A percentile compares a stretch with the other conserved stretches of the same genome.
These are phyloP conservation scores for Trachemys scripta DNA, from an alignment of 2,113 vertebrate genomes.

Conservation along the genomic window DNA sequence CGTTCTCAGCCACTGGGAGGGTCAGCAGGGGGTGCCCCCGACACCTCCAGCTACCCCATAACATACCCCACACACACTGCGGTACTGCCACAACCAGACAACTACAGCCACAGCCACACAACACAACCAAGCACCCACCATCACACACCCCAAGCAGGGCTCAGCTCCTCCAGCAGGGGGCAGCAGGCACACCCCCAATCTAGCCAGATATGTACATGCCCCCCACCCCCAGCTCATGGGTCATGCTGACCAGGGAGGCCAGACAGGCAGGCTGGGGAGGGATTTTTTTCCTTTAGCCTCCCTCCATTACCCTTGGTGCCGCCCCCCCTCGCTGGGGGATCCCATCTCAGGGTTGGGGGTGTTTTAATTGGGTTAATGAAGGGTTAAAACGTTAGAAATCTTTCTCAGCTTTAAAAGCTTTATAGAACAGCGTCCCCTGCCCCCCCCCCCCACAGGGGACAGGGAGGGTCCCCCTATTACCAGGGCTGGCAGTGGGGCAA, in stretches of 20 bases:
- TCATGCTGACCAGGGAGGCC: not conserved
- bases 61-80: too few relatives aligned
- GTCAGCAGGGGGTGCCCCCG: too few relatives aligned
- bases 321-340: not conserved
- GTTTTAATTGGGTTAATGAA: constrained; percentile 18
- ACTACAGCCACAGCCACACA: too few relatives aligned
- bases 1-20: not conserved
- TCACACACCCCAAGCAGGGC: too few relatives aligned
- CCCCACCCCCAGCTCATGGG: too few relatives aligned
- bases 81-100: too few relatives aligned
- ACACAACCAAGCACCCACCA: too few relatives aligned
- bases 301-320: not conserved
- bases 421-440: not conserved
- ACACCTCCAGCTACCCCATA: too few relatives aligned
- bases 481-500: not conserved
- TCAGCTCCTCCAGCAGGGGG: too few relatives aligned
- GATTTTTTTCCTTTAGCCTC: not conserved
- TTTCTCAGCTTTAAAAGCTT: not conserved
- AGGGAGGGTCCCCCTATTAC: too few relatives aligned
- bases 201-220: not conserved
- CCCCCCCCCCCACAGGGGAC: too few relatives aligned
- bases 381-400: constrained; percentile 4
- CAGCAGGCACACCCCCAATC: too few relatives aligned
- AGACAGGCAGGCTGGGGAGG: not conserved
- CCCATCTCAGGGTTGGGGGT: not conserved